These are phyloP conservation scores for Crenichthys baileyi DNA, from an alignment of 2,797 vertebrate species.

Conservation along the genomic window DNA sequence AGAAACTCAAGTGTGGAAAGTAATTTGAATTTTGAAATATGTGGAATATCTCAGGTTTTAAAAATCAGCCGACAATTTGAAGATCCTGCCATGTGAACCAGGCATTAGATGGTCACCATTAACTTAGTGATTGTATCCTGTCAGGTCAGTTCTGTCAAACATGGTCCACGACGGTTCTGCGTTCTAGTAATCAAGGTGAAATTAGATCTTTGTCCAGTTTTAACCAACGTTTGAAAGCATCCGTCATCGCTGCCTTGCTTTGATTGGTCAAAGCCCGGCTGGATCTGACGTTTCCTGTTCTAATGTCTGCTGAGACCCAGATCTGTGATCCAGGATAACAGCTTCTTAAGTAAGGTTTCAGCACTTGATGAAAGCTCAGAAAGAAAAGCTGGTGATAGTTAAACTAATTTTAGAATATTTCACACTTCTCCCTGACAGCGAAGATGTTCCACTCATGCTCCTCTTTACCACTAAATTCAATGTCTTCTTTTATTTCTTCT, in stretches of 20 bases:
- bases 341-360: conserved; percentile 8
- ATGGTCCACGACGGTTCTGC: neutral
- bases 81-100: too few relatives aligned
- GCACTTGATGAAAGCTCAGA: neutral
- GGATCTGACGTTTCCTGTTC: neutral
- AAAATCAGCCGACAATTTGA: too few relatives aligned
- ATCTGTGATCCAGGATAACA: neutral
- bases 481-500: neutral
- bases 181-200: neutral
- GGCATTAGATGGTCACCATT: neutral
- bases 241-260: neutral
- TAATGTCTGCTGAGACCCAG: neutral
- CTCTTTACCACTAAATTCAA: conserved; percentile 2
- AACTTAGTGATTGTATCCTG: neutral
- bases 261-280: neutral
- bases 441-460: neutral
- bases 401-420: conserved; percentile 28
- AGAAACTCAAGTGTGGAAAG: too few relatives aligned
- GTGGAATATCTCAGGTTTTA: too few relatives aligned
- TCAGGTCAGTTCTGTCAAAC: neutral
- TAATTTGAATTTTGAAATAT: too few relatives aligned
- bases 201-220: too few relatives aligned
- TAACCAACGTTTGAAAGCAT: too few relatives aligned
- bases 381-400: conserved; percentile 22
- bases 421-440: conserved; percentile 18